phyloP scores from a whole-genome alignment of 2,113 vertebrate species.

The Eolophus roseicapilla region DNA sequence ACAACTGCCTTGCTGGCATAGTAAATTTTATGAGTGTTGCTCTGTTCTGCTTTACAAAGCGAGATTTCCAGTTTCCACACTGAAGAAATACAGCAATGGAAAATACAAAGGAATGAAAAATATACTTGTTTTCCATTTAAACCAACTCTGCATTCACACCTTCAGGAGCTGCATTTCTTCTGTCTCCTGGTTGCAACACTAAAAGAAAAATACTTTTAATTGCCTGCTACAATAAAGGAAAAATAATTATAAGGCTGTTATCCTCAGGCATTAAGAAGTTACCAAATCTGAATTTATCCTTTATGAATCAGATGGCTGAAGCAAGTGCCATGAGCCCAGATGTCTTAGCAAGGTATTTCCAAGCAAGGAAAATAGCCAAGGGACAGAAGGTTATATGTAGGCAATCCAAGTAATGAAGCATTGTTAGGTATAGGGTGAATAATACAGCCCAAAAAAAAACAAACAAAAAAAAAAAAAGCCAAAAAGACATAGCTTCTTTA shows the following conservation, averaged over 20 bases:
- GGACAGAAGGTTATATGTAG: conserved; percentile 48
- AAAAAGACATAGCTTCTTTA: neutral
- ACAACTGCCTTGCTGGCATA: neutral
- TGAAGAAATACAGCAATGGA: neutral
- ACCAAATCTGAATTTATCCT: neutral
- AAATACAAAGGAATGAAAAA: neutral
- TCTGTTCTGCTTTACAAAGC: neutral
- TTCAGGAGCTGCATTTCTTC: neutral
- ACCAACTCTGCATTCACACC: neutral
- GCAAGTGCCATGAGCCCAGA: conserved; percentile 21
- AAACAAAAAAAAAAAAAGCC: neutral
- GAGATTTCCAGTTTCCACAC: neutral
- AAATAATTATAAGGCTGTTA: neutral
- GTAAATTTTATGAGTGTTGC: neutral
- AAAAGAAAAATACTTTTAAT: neutral
- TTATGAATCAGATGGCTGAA: neutral
- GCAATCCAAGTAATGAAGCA: conserved; percentile 52
- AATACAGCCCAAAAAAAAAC: neutral
- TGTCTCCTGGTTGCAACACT: neutral
- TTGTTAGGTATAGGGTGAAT: conserved; percentile 26
- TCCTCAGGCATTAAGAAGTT: neutral
- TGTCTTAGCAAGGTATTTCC: conserved; percentile 48
- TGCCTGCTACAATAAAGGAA: neutral
- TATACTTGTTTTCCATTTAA: neutral
- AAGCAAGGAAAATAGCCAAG: conserved; percentile 54